Evolutionary conservation across 2,888 invertebrate species (phyloP).

Genomic region (Scaptomyza cyrtandrae): DNA sequence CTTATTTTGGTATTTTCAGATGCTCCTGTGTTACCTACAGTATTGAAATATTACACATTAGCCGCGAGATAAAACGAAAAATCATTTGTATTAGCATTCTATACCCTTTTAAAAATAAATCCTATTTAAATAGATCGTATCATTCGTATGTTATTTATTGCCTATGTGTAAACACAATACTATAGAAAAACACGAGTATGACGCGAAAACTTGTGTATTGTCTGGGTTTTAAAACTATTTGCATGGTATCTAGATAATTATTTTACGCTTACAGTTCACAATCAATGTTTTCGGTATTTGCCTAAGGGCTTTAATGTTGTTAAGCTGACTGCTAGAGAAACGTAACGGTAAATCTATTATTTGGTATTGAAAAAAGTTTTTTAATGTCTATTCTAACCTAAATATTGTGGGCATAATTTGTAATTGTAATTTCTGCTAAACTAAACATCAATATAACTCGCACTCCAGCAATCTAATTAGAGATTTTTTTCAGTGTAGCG

Average conservation of each 20-base stretch:
- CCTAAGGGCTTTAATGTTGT: conserved; percentile 9
- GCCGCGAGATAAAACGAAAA: too few species aligned
- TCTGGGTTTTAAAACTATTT: conserved; percentile 31
- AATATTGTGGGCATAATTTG: conserved; percentile 10
- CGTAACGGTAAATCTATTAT: conserved; percentile 36
- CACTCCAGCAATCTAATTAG: conserved; percentile 24
- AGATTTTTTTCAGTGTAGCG: background rate
- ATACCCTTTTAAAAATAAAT: too few species aligned
- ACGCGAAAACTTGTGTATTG: conserved; percentile 44
- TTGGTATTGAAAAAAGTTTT: conserved; percentile 10
- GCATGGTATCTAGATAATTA: conserved; percentile 9
- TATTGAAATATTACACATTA: too few species aligned
- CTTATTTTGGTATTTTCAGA: too few species aligned
- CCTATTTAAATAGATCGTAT: background rate
- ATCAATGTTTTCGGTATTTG: conserved; percentile 17
- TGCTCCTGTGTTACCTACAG: too few species aligned
- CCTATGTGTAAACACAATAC: conserved; percentile 65
- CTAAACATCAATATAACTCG: conserved; percentile 10
- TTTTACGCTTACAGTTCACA: conserved; percentile 25
- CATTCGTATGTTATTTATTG: conserved; percentile 57
- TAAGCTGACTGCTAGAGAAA: conserved; percentile 41
- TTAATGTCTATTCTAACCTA: conserved; percentile 35
- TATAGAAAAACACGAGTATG: conserved; percentile 52
- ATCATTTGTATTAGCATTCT: too few species aligned
- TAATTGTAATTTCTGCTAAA: conserved; percentile 38